Conservation (phyloP, 1,140 invertebrate genomes). For the Drosophila orosa region DNA sequence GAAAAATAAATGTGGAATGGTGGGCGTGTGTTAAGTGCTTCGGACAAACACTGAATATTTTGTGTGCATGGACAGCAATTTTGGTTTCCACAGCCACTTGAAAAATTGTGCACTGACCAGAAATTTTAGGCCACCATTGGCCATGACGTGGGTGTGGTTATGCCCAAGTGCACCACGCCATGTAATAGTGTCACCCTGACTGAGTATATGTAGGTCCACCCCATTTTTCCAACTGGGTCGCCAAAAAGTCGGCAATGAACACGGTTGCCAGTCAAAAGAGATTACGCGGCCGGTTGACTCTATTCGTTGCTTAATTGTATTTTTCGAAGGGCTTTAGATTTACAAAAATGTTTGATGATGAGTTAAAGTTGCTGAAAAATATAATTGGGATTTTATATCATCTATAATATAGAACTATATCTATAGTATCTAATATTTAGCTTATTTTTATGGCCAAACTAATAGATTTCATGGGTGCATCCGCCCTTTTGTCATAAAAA, state of each 20-base stretch:
- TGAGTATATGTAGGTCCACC: not conserved
- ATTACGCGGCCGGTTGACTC: conserved; percentile 10
- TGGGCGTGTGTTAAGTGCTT: conserved; percentile 13
- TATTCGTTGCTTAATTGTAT: not conserved
- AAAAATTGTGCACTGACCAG: conserved; percentile 17
- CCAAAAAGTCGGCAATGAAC: conserved; percentile 7
- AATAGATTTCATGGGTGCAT: too few relatives aligned
- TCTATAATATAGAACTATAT: too few relatives aligned
- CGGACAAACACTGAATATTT: conserved; percentile 12
- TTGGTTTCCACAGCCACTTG: not conserved
- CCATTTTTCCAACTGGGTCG: not conserved
- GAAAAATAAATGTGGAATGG: not conserved
- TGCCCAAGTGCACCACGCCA: conserved; percentile 10
- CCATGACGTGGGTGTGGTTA: conserved; percentile 2
- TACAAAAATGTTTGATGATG: not conserved
- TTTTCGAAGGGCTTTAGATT: not conserved
- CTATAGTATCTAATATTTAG: too few relatives aligned
- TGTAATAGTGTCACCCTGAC: not conserved
- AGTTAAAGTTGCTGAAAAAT: not conserved
- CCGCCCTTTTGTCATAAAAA: not conserved
- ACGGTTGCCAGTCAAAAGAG: conserved; percentile 1
- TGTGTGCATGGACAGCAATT: conserved; percentile 1
- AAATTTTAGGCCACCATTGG: not conserved
- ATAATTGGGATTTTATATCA: too few relatives aligned
- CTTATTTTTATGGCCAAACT: too few relatives aligned